Evolutionary conservation across 2,888 invertebrate genomes (phyloP).

Genomic region (Melieria omissa): DNA sequence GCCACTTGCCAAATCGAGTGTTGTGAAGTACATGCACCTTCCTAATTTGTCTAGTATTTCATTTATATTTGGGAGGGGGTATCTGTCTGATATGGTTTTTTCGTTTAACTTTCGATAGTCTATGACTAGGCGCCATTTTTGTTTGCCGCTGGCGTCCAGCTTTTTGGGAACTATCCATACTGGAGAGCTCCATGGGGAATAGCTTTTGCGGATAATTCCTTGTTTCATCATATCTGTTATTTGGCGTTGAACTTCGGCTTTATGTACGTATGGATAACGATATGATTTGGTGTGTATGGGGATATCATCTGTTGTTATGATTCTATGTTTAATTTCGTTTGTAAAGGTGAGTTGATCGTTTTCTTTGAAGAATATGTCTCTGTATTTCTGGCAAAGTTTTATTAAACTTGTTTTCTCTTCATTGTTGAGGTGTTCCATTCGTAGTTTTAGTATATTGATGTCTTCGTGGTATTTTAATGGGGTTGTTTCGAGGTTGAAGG

Average conservation of each 20-base stretch:
- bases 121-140: neutral
- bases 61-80: neutral
- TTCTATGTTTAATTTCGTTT: constrained; percentile 13
- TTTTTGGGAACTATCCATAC: no score
- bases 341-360: neutral
- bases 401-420: constrained; percentile 25
- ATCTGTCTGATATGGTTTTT: neutral
- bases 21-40: neutral
- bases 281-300: neutral
- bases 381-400: neutral
- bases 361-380: neutral
- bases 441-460: constrained; percentile 13
- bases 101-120: constrained; percentile 13
- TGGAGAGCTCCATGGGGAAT: neutral
- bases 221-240: neutral
- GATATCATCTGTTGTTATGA: neutral
- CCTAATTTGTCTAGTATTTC: constrained; percentile 3
- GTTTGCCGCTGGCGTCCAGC: no score
- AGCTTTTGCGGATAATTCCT: neutral
- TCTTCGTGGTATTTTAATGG: neutral
- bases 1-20: neutral
- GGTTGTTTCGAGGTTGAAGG: no score
- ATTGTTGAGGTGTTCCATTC: constrained; percentile 27
- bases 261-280: neutral
- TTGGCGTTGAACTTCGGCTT: neutral